A percentile compares a stretch with the other conserved stretches of the same genome.
Conservation (phyloP, 2,797 vertebrate species). For the Phalloptychus januarius region DNA sequence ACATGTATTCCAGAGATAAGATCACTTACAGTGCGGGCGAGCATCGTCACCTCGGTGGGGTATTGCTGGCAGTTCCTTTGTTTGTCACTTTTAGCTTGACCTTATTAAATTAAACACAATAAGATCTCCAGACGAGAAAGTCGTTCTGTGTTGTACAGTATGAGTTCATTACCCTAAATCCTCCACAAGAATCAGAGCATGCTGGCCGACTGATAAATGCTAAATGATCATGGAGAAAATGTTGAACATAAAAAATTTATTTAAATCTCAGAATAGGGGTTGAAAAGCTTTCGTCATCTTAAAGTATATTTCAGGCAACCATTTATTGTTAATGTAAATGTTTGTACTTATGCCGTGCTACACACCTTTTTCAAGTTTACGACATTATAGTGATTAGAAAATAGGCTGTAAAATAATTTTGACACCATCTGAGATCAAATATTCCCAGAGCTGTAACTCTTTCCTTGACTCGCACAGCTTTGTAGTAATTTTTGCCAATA, state of each 20-base stretch:
- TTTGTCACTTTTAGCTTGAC: slow-evolving; percentile 68
- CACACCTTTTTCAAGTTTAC: background rate
- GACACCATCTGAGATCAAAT: slow-evolving; percentile 15
- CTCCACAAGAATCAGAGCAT: slow-evolving; percentile 59
- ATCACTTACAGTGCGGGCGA: slow-evolving; percentile 23
- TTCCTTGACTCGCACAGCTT: slow-evolving; percentile 33
- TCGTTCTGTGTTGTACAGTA: slow-evolving; percentile 55
- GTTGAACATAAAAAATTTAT: slow-evolving; percentile 64
- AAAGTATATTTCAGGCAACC: background rate
- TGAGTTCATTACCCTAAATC: slow-evolving; percentile 74
- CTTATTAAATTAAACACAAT: slow-evolving; percentile 79
- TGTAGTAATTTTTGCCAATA: slow-evolving; percentile 53
- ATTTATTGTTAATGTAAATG: background rate
- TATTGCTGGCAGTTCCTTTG: slow-evolving; percentile 49
- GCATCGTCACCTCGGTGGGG: slow-evolving; percentile 56
- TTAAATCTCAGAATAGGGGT: slow-evolving; percentile 53
- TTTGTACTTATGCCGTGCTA: background rate
- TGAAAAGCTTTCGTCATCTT: slow-evolving; percentile 51
- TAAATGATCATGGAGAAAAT: slow-evolving; percentile 48
- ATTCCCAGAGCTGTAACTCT: slow-evolving; percentile 19
- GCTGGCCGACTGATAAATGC: slow-evolving; percentile 61
- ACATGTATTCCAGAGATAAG: slow-evolving; percentile 46
- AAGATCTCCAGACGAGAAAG: slow-evolving; percentile 60
- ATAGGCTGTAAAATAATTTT: background rate
- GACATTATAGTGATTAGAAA: background rate